These are phyloP conservation scores for Thereva unica DNA, from an alignment of 2,888 invertebrate species.

Conservation along the genomic window DNA sequence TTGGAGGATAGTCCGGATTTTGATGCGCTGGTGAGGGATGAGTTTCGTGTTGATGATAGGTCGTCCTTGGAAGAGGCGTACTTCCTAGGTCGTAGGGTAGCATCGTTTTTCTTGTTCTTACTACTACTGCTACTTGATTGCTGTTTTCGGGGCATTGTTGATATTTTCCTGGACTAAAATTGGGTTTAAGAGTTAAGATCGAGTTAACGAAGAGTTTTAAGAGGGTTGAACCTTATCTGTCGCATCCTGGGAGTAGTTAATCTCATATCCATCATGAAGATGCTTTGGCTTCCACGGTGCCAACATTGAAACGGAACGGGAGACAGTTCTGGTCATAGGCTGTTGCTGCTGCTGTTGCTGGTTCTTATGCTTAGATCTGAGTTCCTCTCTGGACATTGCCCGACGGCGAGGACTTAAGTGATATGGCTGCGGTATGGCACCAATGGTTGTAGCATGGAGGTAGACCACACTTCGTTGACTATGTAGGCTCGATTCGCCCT, in stretches of 20 bases:
- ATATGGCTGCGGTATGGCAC: conserved; percentile 79
- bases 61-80: conserved; percentile 51
- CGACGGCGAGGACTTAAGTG: conserved; percentile 65
- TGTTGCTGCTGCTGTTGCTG: conserved; percentile 48
- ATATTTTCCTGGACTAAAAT: conserved; percentile 47
- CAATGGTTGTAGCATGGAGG: conserved; percentile 84
- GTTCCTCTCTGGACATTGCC: conserved; percentile 74
- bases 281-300: conserved; percentile 84
- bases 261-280: conserved; percentile 73
- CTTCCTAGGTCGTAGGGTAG: conserved; percentile 50
- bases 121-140: conserved; percentile 46
- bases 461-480: conserved; percentile 84
- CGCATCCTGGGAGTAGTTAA: conserved; percentile 73
- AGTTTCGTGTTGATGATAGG: conserved; percentile 49
- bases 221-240: conserved; percentile 49
- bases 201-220: neutral
- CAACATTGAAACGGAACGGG: conserved; percentile 79
- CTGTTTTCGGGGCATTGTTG: conserved; percentile 54
- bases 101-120: conserved; percentile 47
- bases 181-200: too few species aligned
- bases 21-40: conserved; percentile 50
- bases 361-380: conserved; percentile 61
- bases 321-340: conserved; percentile 70
- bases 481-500: conserved; percentile 77
- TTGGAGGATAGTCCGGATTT: conserved; percentile 54